phyloP scores from a whole-genome alignment of 2,113 vertebrate species.

The Cryptomyrus ogoouensis region DNA sequence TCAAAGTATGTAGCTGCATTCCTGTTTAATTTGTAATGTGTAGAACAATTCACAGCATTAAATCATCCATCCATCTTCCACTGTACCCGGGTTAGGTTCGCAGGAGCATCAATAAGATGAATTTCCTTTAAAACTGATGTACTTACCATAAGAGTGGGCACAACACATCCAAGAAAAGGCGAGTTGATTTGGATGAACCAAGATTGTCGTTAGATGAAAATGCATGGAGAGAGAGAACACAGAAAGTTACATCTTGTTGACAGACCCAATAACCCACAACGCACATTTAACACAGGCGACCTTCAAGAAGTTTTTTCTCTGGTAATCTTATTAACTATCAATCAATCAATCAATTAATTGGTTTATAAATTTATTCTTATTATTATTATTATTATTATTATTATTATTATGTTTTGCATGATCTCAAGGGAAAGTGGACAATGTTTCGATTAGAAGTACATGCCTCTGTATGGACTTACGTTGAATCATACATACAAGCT shows the following conservation, averaged over 20 bases:
- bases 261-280: neutral
- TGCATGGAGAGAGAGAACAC: neutral
- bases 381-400: neutral
- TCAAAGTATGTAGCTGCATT: neutral
- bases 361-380: neutral
- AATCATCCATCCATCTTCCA: neutral
- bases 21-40: neutral
- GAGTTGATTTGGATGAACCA: neutral
- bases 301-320: neutral
- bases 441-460: neutral
- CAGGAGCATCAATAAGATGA: neutral
- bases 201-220: neutral
- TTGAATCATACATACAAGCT: neutral
- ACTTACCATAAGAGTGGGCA: neutral
- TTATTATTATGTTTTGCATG: neutral
- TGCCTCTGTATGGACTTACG: neutral
- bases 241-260: neutral
- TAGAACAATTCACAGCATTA: neutral
- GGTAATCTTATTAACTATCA: neutral
- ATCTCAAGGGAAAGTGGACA: neutral
- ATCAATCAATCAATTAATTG: neutral
- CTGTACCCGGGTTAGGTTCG: neutral
- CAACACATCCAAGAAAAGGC: neutral
- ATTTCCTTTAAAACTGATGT: neutral
- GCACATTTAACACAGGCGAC: neutral